phyloP scores from a whole-genome alignment of 1,140 invertebrate species.

The Hesperophylax magnus region DNA sequence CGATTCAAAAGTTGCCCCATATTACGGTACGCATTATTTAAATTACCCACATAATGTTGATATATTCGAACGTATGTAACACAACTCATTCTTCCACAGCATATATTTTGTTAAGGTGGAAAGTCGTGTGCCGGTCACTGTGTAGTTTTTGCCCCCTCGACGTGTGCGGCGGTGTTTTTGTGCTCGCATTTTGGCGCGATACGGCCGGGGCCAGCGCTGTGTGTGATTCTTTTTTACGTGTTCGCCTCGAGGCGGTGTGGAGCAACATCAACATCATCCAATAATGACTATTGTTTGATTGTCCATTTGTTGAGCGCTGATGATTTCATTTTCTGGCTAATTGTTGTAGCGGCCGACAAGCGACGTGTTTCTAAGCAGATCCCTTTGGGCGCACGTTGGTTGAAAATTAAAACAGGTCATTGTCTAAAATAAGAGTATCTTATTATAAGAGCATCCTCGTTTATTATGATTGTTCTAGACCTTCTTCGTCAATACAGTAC shows the following conservation, averaged over 20 bases:
- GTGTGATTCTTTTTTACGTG: slow-evolving; percentile 5
- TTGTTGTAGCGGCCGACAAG: background rate
- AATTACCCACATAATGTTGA: no score
- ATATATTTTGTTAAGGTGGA: background rate
- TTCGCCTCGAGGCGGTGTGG: background rate
- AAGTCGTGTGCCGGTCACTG: background rate
- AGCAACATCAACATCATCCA: background rate
- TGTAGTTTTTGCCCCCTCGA: slow-evolving; percentile 1
- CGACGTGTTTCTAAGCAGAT: no score
- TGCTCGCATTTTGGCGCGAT: slow-evolving; percentile 13
- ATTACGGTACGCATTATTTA: no score
- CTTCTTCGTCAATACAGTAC: no score
- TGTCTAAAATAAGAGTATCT: no score
- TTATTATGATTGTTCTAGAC: no score
- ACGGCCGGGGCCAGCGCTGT: background rate
- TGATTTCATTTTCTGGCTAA: slow-evolving; percentile 14
- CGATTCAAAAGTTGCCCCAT: no score
- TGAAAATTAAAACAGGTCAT: no score
- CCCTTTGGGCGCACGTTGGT: no score
- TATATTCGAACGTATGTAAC: no score
- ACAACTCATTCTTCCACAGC: no score
- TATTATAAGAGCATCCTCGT: no score
- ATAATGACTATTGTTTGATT: slow-evolving; percentile 31
- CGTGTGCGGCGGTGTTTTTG: slow-evolving; percentile 35
- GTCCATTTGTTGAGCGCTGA: slow-evolving; percentile 1